Conservation (phyloP, 2,888 invertebrate species). For the Aricia artaxerxes region DNA sequence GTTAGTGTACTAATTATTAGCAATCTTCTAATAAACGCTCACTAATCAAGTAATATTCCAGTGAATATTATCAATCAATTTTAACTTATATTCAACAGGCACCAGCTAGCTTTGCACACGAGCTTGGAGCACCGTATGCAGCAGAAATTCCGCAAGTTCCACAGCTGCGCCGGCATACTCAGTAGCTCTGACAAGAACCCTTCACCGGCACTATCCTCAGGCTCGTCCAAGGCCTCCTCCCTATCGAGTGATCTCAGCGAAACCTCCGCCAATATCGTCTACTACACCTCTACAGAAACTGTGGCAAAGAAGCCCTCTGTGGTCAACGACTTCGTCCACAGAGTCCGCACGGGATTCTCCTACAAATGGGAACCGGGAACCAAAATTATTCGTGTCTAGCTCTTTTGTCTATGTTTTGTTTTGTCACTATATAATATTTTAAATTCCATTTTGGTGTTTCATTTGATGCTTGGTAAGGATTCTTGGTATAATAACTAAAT, state of each 20-base stretch:
- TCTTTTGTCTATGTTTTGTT: slow-evolving; percentile 41
- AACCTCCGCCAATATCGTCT: slow-evolving; percentile 59
- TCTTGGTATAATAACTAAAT: neutral
- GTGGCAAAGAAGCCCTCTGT: slow-evolving; percentile 50
- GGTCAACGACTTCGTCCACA: slow-evolving; percentile 47
- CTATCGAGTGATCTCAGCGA: slow-evolving; percentile 49
- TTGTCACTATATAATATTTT: slow-evolving; percentile 38
- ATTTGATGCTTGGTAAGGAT: neutral
- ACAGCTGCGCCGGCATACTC: slow-evolving; percentile 56
- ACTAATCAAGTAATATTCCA: no score
- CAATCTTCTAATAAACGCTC: no score
- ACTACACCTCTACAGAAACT: slow-evolving; percentile 56
- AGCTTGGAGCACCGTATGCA: slow-evolving; percentile 56
- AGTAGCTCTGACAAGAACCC: slow-evolving; percentile 43
- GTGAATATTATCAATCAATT: no score
- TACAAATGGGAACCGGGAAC: slow-evolving; percentile 70
- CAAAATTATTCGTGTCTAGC: slow-evolving; percentile 61
- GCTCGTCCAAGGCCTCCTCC: slow-evolving; percentile 36
- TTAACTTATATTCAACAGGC: slow-evolving; percentile 46
- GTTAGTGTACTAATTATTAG: no score
- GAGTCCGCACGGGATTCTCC: slow-evolving; percentile 47
- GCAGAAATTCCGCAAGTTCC: slow-evolving; percentile 60
- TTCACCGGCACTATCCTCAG: neutral
- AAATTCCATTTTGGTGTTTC: neutral
- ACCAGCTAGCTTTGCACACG: slow-evolving; percentile 61